Conservation (phyloP, 2,888 invertebrate genomes). For the Tipula unca region DNA sequence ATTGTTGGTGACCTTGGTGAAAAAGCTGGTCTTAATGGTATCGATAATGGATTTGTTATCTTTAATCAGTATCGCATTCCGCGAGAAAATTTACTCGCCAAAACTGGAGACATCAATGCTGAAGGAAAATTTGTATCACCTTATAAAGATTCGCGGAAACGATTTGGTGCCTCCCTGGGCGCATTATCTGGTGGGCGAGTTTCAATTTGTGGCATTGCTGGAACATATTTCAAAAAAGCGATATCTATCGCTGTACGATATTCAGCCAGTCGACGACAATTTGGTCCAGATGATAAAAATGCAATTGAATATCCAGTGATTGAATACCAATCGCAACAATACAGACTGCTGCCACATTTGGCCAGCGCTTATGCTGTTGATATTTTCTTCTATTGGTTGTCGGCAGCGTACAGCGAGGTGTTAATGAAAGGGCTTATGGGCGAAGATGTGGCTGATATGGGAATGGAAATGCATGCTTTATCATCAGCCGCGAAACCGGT, state of each 20-base stretch:
- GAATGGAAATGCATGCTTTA: constrained; percentile 67
- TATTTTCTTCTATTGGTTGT: constrained; percentile 52
- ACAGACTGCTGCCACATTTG: constrained; percentile 65
- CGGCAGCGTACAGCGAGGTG: constrained; percentile 43
- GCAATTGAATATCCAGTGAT: constrained; percentile 71
- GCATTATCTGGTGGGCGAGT: constrained; percentile 76
- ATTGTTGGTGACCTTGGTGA: constrained; percentile 87
- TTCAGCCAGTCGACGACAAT: constrained; percentile 78
- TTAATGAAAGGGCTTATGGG: constrained; percentile 44
- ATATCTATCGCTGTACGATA: constrained; percentile 79
- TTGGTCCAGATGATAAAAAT: constrained; percentile 58
- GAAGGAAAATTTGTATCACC: constrained; percentile 73
- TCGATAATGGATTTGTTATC: constrained; percentile 85
- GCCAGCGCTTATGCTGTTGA: constrained; percentile 57
- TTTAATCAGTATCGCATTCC: constrained; percentile 76
- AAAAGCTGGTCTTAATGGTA: constrained; percentile 82
- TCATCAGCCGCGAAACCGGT: constrained; percentile 69
- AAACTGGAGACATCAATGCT: constrained; percentile 75
- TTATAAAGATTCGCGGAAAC: constrained; percentile 72
- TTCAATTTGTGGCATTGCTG: constrained; percentile 58
- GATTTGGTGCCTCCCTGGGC: constrained; percentile 77
- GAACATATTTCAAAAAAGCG: constrained; percentile 59
- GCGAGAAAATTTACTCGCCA: constrained; percentile 70
- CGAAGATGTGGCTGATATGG: constrained; percentile 33
- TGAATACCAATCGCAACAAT: constrained; percentile 89